A percentile compares a stretch with the other conserved stretches of the same genome.
phyloP scores from a whole-genome alignment of 2,113 vertebrate species.

The Pangasianodon hypophthalmus region DNA sequence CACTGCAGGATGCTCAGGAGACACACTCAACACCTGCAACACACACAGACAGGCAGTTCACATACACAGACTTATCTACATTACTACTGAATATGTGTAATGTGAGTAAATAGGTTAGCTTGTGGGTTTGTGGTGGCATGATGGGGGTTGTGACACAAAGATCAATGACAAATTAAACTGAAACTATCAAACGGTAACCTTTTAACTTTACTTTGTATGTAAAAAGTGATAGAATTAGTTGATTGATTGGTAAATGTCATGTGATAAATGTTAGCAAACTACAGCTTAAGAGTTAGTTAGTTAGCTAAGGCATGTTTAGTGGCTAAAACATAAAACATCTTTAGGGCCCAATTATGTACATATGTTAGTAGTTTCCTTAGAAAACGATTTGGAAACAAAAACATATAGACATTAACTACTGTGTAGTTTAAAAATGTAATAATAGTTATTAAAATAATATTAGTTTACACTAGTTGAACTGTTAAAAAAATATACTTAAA shows the following conservation, averaged over 20 bases:
- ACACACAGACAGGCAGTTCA: background rate
- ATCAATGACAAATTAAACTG: background rate
- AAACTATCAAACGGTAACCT: background rate
- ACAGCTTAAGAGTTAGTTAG: background rate
- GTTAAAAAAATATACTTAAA: background rate
- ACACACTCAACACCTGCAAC: constrained; percentile 80
- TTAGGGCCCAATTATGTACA: background rate
- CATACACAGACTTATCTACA: background rate
- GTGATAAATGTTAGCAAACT: background rate
- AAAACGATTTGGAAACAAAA: background rate
- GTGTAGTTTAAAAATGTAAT: background rate
- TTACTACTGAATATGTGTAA: background rate
- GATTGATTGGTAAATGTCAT: too few relatives aligned
- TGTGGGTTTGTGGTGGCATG: background rate
- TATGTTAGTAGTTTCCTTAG: background rate
- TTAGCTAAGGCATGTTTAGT: background rate
- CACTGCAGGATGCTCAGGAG: constrained; percentile 82
- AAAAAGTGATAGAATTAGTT: background rate
- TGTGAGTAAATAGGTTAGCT: background rate
- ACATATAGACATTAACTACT: background rate
- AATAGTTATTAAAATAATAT: background rate
- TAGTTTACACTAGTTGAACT: background rate
- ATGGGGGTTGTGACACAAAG: background rate
- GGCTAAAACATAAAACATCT: background rate
- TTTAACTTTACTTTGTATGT: background rate